Evolutionary conservation across 1,140 invertebrate species (phyloP), one percentile per base, ranked within the genome.

Genomic region (Paracyclopina nana): DNA sequence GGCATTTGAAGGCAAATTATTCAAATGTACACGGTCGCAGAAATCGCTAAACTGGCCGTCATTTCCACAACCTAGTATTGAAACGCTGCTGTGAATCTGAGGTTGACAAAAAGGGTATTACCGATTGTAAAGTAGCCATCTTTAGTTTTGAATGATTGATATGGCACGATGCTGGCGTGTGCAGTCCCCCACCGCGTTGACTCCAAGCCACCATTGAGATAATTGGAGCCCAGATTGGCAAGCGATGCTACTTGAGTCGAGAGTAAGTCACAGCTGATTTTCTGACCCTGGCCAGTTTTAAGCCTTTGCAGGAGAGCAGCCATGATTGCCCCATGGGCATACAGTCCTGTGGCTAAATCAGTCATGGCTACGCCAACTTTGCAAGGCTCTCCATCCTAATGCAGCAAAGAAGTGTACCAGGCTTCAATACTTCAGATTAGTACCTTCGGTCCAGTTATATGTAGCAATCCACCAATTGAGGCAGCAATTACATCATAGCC

Each of bases 401-500:
- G n/a, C n/a, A n/a, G n/a, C n/a, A n/a, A n/a, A n/a, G n/a, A n/a
- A n/a, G n/a, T n/a, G n/a, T n/a, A n/a, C n/a, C n/a, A n/a, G n/a
- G n/a, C n/a, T n/a, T n/a, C n/a, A n/a, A n/a, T n/a, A n/a, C n/a
- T n/a, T n/a, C n/a, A n/a, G n/a, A n/a, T n/a, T n/a, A n/a, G n/a
- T n/a, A n/a, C n/a, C n/a, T n/a, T n/a, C n/a, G n/a, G n/a, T n/a
- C 92, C 92, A 0, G 91, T 96, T 16, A 88, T 80, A 59, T 86
- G 74, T 38, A 95, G 57, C 0, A 96, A 66, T 1, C 91, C 91
- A 11, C 87, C 90, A 50, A 90, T 69, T 0, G 86, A 91, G 6
- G 87, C 78, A 11, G 86, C 87, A 55, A 96, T 90, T 0, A 94
- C 82, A 69, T 97, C 91, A 68, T 94, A 96, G 48, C 91, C 91